Base-by-base conservation (phyloP, 2,113 vertebrate genomes). In the Entelurus aequoreus region DNA sequence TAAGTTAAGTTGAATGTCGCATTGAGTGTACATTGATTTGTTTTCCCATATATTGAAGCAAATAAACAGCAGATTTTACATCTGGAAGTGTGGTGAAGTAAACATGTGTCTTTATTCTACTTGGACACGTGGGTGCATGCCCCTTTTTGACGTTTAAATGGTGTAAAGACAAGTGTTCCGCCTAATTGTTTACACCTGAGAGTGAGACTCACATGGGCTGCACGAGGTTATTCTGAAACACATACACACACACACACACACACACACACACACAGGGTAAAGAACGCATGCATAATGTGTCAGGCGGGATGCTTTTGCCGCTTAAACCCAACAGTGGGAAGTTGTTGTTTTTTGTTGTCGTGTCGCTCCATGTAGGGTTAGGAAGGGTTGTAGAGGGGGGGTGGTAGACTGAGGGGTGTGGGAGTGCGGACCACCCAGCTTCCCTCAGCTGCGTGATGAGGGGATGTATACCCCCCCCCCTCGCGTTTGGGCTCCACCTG, bases 401-500 rank as follows among this genome's bases (percentile, higher is more conserved):
- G 9, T 21, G 2, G 28, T 8, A 42, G 40, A 12, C 2, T 42
- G 37, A 51, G 8, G 7, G 35, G 5, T 38, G 8, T 2, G 8
- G 8, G 9, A 21, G 44, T 53, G 1, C 0, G 47, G 83, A 78
- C 81, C 81, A 84, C 82, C 80, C 76, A 13, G 50, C 69, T 63
- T 55, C 71, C 35, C 11, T 79, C 82, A 82, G 74, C 80, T 83
- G 78, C 54, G 68, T 60, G 50, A 12, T 47, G 74, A 71, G 51
- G 60, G 36, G 65, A 61, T 28, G 50, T 62, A 59, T 55, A 69
- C 68, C 68, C 79, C 57, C 63, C 3, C 5, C 21, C 1, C 55
- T 19, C 63, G 69, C 5, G 63, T 55, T 64, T 46, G 0, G 9
- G 19, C 63, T 80, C 69, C 86, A 79, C 78, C 82, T 87, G 77